phyloP scores from a whole-genome alignment of 2,888 invertebrate genomes.

The Melolontha melolontha region DNA sequence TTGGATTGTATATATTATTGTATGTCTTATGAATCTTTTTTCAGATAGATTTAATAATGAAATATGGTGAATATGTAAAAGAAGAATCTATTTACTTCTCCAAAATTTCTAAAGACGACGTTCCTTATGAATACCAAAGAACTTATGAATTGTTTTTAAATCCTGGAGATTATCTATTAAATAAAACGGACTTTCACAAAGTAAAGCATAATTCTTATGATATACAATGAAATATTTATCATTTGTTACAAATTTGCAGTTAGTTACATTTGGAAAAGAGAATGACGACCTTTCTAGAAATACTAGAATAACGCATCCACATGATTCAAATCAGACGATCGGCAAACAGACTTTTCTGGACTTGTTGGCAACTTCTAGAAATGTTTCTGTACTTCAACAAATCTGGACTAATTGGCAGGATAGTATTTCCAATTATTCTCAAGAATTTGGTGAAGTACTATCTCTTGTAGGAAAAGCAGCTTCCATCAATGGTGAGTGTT shows the following conservation, averaged over 20 bases:
- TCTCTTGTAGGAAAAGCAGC: constrained; percentile 55
- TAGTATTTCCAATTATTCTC: constrained; percentile 28
- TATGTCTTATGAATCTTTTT: constrained; percentile 37
- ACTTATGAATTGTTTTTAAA: constrained; percentile 68
- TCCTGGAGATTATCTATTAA: constrained; percentile 68
- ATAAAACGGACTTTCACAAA: constrained; percentile 68
- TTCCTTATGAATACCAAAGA: constrained; percentile 62
- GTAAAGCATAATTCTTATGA: constrained; percentile 22
- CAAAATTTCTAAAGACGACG: constrained; percentile 42
- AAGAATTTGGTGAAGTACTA: constrained; percentile 52
- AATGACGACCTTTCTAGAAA: constrained; percentile 44
- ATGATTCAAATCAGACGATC: constrained; percentile 39
- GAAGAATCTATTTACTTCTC: constrained; percentile 59
- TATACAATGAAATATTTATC: not conserved
- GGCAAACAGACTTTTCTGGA: constrained; percentile 43
- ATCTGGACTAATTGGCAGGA: constrained; percentile 57
- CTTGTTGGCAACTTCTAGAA: constrained; percentile 51
- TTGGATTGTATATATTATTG: no score
- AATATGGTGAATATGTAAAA: constrained; percentile 66
- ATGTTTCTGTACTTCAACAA: constrained; percentile 49
- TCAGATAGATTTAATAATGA: constrained; percentile 65
- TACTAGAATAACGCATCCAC: constrained; percentile 23
- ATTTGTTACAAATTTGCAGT: constrained; percentile 41
- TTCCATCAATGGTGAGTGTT: constrained; percentile 53
- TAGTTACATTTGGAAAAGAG: constrained; percentile 47